Percentiles rank a stretch among this genome's conserved stretches.
phyloP scores from a whole-genome alignment of 2,113 vertebrate genomes.

The Grammomys surdaster region DNA sequence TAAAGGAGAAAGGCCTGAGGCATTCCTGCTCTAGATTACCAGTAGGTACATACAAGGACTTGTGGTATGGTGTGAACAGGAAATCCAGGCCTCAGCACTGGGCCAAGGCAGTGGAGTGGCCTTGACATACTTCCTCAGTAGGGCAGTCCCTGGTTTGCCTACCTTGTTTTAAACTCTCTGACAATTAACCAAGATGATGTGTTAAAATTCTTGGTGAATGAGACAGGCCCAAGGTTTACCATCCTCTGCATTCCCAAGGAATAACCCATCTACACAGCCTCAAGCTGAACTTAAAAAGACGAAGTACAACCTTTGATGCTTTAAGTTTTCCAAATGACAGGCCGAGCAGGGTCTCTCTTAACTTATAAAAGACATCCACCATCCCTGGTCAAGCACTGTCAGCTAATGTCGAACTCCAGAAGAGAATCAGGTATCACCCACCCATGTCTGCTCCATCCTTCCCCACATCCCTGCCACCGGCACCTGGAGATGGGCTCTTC shows the following conservation, averaged over 20 bases:
- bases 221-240: neutral
- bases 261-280: neutral
- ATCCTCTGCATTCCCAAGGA: neutral
- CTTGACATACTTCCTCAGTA: neutral
- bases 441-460: neutral
- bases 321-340: neutral
- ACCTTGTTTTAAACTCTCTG: neutral
- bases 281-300: neutral
- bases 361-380: neutral
- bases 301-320: neutral
- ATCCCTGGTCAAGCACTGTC: neutral
- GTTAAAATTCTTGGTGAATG: neutral
- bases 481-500: neutral
- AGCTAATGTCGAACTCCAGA: neutral
- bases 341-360: neutral
- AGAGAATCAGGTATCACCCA: neutral
- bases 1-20: neutral
- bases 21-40: neutral
- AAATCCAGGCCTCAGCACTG: neutral
- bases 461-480: neutral
- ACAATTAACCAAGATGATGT: neutral
- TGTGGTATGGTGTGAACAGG: rapidly evolving
- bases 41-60: neutral
- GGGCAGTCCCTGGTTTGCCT: neutral
- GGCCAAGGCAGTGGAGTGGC: neutral